phyloP scores from a whole-genome alignment of 2,797 vertebrate species.

The Spheniscus humboldti region DNA sequence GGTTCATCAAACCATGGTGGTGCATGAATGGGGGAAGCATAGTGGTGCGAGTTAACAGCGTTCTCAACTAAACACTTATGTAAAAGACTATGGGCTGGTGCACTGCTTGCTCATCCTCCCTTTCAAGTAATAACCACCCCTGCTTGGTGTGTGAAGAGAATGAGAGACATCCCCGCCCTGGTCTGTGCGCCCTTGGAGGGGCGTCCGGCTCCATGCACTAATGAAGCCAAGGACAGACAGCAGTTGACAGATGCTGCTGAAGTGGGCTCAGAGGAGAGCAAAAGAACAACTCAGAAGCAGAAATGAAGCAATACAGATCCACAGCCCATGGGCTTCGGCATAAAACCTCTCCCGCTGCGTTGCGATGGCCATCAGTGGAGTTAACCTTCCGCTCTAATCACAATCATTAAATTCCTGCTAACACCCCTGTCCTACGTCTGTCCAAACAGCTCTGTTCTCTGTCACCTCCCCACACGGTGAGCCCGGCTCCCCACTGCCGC shows the following conservation, averaged over 20 bases:
- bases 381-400: constrained; percentile 48
- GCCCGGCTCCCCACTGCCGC: neutral
- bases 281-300: neutral
- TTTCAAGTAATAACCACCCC: rapidly evolving
- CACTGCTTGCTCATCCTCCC: neutral
- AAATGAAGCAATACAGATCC: neutral
- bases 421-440: neutral
- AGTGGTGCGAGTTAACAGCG: rapidly evolving
- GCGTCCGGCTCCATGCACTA: rapidly evolving
- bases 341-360: neutral
- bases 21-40: neutral
- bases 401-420: constrained; percentile 43
- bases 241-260: neutral
- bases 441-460: constrained; percentile 52
- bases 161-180: neutral
- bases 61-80: neutral
- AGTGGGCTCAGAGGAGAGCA: neutral
- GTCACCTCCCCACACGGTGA: constrained; percentile 18
- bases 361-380: neutral
- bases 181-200: neutral
- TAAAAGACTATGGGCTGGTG: neutral
- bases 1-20: neutral
- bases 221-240: neutral
- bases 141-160: neutral
- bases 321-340: rapidly evolving